A percentile compares a stretch with the other conserved stretches of the same genome.
phyloP scores from a whole-genome alignment of 2,888 invertebrate species.

The Rhogogaster chlorosoma region DNA sequence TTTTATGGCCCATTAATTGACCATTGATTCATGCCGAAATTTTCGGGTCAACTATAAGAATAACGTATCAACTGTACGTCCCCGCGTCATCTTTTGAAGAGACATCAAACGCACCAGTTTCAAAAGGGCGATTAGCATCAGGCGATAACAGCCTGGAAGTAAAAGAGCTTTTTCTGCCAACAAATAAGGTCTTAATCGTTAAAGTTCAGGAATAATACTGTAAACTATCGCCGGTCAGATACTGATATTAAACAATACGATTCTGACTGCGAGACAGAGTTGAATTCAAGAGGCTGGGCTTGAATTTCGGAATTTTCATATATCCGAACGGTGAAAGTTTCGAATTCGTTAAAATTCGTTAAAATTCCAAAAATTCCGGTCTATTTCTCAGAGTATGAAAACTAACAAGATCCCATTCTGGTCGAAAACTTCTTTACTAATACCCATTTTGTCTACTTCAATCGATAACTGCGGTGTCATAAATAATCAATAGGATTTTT shows the following conservation, averaged over 20 bases:
- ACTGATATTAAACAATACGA: neutral
- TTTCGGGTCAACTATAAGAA: neutral
- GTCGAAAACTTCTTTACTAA: too few species aligned
- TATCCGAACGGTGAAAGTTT: too few species aligned
- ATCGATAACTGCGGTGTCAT: too few species aligned
- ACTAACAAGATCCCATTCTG: too few species aligned
- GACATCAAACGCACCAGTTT: slow-evolving; percentile 14
- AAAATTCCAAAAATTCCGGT: too few species aligned
- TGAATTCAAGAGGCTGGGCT: neutral
- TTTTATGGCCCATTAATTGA: neutral
- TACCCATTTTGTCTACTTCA: too few species aligned
- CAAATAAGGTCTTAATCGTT: slow-evolving; percentile 10
- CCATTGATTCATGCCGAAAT: neutral
- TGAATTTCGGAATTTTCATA: too few species aligned
- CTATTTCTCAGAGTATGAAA: too few species aligned
- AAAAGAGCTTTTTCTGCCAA: neutral
- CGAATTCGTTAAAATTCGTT: too few species aligned
- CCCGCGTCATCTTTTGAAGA: neutral
- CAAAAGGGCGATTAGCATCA: neutral
- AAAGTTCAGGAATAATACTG: neutral
- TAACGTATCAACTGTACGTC: neutral
- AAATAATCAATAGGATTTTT: neutral
- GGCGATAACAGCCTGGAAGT: neutral
- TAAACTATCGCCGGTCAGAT: slow-evolving; percentile 15
- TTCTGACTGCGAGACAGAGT: neutral